A percentile compares a stretch with the other conserved stretches of the same genome.
phyloP scores from a whole-genome alignment of 2,888 invertebrate species.

The Cyclophora punctaria region DNA sequence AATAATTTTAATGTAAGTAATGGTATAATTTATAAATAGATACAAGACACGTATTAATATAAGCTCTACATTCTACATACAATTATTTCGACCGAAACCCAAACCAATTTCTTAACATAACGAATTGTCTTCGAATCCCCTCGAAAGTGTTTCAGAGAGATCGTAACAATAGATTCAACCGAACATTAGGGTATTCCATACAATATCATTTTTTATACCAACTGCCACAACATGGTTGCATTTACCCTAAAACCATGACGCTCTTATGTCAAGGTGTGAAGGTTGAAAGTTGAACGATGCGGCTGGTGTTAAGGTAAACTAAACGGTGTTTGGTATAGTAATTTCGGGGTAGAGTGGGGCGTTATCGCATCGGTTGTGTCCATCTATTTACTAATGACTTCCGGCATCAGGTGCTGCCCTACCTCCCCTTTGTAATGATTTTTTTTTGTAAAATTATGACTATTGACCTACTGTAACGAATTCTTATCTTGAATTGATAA shows the following conservation, averaged over 20 bases:
- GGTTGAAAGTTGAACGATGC: conserved; percentile 4
- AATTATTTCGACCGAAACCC: too few relatives aligned
- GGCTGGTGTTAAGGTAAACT: conserved; percentile 9
- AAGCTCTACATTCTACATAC: too few relatives aligned
- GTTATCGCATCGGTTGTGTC: conserved; percentile 61
- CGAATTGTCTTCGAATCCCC: conserved; percentile 39
- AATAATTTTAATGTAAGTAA: too few relatives aligned
- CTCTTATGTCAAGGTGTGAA: conserved; percentile 10
- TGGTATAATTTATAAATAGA: too few relatives aligned
- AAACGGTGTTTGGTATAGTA: conserved; percentile 31
- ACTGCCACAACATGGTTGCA: conserved; percentile 26
- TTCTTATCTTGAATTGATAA: conserved; percentile 8
- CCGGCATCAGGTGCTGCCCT: conserved; percentile 68
- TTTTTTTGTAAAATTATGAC: conserved; percentile 26
- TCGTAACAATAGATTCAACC: conserved; percentile 54
- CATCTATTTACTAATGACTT: conserved; percentile 75
- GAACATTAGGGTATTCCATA: conserved; percentile 56
- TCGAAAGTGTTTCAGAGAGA: conserved; percentile 46
- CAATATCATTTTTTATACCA: conserved; percentile 58
- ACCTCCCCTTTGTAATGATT: conserved; percentile 44
- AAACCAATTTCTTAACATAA: conserved; percentile 19
- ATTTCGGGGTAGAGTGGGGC: conserved; percentile 61
- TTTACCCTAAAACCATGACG: conserved; percentile 1
- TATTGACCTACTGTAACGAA: conserved; percentile 16
- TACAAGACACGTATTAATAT: too few relatives aligned